Percentiles rank a stretch among this genome's conserved stretches.
phyloP scores from a whole-genome alignment of 2,797 vertebrate species.

The Hydrolagus colliei region DNA sequence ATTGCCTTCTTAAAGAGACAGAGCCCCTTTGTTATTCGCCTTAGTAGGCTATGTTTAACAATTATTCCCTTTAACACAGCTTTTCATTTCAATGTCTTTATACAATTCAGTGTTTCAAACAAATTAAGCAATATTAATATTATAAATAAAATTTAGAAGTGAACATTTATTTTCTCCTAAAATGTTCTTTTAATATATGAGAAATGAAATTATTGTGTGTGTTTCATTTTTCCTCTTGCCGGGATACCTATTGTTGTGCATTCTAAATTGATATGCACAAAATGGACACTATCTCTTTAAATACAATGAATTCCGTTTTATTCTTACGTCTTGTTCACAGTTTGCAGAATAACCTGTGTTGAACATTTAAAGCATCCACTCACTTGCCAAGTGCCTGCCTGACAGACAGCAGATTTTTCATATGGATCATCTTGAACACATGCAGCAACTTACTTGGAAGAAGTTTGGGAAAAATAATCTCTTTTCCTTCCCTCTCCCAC shows the following conservation, averaged over 20 bases:
- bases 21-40: background rate
- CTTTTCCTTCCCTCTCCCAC: too few species aligned
- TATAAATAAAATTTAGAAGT: constrained; percentile 2
- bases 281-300: constrained; percentile 23
- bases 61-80: background rate
- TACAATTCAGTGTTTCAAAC: constrained; percentile 10
- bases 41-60: background rate
- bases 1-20: constrained; percentile 28
- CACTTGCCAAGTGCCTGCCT: background rate
- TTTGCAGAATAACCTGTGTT: background rate
- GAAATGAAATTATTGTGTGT: too few species aligned
- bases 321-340: background rate
- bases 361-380: background rate
- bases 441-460: background rate
- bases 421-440: background rate
- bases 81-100: constrained; percentile 2
- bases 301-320: background rate
- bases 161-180: background rate
- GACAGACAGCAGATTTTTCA: background rate
- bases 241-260: background rate
- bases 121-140: background rate
- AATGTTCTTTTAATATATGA: too few species aligned
- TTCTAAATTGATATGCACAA: background rate
- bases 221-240: background rate
- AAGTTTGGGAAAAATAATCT: background rate